A percentile compares a stretch with the other conserved stretches of the same genome.
Conservation (phyloP, 2,888 invertebrate species). For the Phrixothrix hirtus region DNA sequence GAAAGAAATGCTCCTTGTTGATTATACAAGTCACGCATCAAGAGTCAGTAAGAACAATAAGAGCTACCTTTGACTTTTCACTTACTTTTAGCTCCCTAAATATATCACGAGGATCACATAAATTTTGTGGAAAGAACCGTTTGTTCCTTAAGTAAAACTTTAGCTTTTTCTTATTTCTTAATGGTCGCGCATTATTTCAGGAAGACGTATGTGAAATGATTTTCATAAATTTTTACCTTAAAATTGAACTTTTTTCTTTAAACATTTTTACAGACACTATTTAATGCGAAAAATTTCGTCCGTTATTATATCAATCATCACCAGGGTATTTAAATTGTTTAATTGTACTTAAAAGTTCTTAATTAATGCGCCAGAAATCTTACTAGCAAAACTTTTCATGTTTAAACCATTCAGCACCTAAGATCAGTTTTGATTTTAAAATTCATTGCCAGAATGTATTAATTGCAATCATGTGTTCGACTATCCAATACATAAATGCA, state of each 20-base stretch:
- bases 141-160: conserved; percentile 15
- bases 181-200: neutral
- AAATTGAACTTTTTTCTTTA: too few species aligned
- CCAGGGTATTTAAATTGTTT: neutral
- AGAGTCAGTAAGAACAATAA: conserved; percentile 40
- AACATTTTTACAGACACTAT: neutral
- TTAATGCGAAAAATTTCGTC: neutral
- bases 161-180: conserved; percentile 4
- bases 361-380: neutral
- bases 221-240: neutral
- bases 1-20: conserved; percentile 21
- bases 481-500: too few species aligned
- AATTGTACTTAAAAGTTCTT: too few species aligned
- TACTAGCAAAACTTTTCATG: neutral
- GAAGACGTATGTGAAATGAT: neutral
- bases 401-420: too few species aligned
- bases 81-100: conserved; percentile 41
- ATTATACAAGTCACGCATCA: conserved; percentile 21
- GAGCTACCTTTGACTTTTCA: conserved; percentile 43
- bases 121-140: conserved; percentile 24
- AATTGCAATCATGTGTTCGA: too few species aligned
- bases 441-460: too few species aligned
- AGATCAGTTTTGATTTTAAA: too few species aligned
- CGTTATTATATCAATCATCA: neutral
- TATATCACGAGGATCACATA: conserved; percentile 34